Conservation (phyloP, 2,113 vertebrate genomes). For the Cheilinus undulatus region DNA sequence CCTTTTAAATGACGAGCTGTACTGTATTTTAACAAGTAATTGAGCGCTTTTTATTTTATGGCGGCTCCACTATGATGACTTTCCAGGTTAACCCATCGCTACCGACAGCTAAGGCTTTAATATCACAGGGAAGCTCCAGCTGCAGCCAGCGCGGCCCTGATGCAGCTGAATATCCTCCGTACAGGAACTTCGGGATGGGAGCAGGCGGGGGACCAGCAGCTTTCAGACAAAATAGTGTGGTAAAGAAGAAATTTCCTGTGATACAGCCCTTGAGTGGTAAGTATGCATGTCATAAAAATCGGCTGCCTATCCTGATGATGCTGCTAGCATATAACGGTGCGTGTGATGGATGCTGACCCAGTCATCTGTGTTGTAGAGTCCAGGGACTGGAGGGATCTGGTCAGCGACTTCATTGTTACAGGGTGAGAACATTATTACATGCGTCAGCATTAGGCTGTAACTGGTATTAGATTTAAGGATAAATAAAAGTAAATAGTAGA, state of each 20-base stretch:
- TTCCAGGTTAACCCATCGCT: constrained; percentile 40
- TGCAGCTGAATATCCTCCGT: not conserved
- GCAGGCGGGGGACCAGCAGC: constrained; percentile 39
- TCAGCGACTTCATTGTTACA: constrained; percentile 40
- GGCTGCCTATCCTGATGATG: too few relatives aligned
- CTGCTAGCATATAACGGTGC: constrained; percentile 9
- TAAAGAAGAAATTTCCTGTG: constrained; percentile 29
- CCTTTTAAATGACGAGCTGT: not conserved
- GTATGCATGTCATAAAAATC: constrained; percentile 1
- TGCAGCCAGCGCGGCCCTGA: constrained; percentile 46
- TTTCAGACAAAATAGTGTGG: constrained; percentile 14
- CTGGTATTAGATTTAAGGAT: too few relatives aligned
- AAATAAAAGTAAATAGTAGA: too few relatives aligned
- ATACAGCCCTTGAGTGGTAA: constrained; percentile 59
- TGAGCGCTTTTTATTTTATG: not conserved
- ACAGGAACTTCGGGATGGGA: constrained; percentile 42
- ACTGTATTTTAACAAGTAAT: not conserved
- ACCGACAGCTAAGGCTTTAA: constrained; percentile 18
- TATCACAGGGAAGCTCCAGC: constrained; percentile 12
- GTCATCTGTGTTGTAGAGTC: constrained; percentile 50
- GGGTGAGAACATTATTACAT: constrained; percentile 53
- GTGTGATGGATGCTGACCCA: not conserved
- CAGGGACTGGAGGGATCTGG: constrained; percentile 29
- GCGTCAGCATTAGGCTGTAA: too few relatives aligned
- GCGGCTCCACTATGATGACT: constrained; percentile 53